phyloP scores from a whole-genome alignment of 2,888 invertebrate species.

The Mythimna albipuncta region DNA sequence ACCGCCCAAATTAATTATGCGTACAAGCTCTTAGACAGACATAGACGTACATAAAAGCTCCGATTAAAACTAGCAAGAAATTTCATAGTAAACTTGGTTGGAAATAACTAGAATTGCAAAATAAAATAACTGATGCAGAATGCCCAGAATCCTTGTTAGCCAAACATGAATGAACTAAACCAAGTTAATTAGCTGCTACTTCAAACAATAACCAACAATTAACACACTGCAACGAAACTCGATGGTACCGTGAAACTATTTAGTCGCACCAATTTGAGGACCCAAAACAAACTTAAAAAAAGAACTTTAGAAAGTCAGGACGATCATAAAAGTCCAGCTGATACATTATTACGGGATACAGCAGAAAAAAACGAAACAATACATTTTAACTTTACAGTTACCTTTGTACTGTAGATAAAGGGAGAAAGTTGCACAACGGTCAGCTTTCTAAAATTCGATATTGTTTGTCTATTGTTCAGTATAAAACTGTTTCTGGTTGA shows the following conservation, averaged over 20 bases:
- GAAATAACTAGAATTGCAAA: conserved; percentile 1
- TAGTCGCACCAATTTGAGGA: conserved; percentile 60
- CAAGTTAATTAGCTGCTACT: conserved; percentile 50
- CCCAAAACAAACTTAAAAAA: conserved; percentile 74
- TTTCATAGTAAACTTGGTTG: not conserved
- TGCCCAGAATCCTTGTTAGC: conserved; percentile 9
- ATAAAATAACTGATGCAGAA: conserved; percentile 15
- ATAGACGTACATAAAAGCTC: not conserved
- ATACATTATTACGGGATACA: conserved; percentile 72
- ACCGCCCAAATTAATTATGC: not conserved
- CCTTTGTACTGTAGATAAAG: conserved; percentile 86
- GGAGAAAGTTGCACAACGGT: conserved; percentile 89
- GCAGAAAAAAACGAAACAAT: conserved; percentile 75
- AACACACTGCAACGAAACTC: conserved; percentile 57
- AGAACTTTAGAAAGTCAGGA: conserved; percentile 71
- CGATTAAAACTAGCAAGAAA: not conserved
- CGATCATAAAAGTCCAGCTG: conserved; percentile 68
- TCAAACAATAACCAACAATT: conserved; percentile 55
- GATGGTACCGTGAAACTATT: conserved; percentile 62
- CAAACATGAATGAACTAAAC: conserved; percentile 42
- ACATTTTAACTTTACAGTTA: conserved; percentile 82
- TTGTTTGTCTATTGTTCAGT: conserved; percentile 77
- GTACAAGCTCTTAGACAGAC: not conserved
- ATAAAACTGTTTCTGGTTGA: conserved; percentile 70
- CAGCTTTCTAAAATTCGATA: conserved; percentile 87